Percentiles rank a stretch among this genome's conserved stretches.
These are phyloP conservation scores for Nomada hirtipes DNA, from an alignment of 2,888 invertebrate species.

Conservation along the genomic window DNA sequence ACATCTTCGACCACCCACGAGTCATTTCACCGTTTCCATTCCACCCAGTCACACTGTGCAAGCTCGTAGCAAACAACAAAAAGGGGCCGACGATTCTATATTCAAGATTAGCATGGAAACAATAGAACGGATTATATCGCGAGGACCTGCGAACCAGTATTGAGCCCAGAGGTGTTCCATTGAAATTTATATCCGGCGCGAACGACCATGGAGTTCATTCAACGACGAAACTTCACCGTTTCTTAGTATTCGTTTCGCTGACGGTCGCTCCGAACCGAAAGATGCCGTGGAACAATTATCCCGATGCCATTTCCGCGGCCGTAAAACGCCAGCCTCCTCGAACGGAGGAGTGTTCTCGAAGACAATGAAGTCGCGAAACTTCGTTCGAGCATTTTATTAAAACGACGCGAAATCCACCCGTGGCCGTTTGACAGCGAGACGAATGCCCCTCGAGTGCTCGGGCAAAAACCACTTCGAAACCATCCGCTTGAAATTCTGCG, in stretches of 20 bases:
- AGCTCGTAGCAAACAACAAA: constrained; percentile 10
- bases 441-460: neutral
- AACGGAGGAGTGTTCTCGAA: constrained; percentile 5
- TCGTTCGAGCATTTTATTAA: constrained; percentile 20
- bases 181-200: constrained; percentile 33
- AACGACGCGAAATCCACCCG: constrained; percentile 6
- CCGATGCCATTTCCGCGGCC: constrained; percentile 11
- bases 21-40: too few relatives aligned
- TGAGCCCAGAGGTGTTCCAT: constrained; percentile 10
- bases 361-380: constrained; percentile 48
- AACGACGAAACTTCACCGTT: constrained; percentile 2
- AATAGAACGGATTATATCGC: constrained; percentile 40
- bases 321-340: constrained; percentile 14
- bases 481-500: neutral
- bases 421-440: constrained; percentile 6
- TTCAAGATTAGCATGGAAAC: constrained; percentile 32
- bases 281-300: constrained; percentile 35
- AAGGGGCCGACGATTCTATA: constrained; percentile 25
- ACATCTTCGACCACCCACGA: too few relatives aligned
- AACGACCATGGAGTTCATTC: constrained; percentile 4
- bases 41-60: too few relatives aligned
- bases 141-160: neutral
- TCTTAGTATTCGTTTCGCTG: constrained; percentile 1
- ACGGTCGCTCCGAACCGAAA: constrained; percentile 4
- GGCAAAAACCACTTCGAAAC: neutral